Base-by-base conservation (phyloP, 2,113 vertebrate genomes). In the Pygathrix nemaeus region DNA sequence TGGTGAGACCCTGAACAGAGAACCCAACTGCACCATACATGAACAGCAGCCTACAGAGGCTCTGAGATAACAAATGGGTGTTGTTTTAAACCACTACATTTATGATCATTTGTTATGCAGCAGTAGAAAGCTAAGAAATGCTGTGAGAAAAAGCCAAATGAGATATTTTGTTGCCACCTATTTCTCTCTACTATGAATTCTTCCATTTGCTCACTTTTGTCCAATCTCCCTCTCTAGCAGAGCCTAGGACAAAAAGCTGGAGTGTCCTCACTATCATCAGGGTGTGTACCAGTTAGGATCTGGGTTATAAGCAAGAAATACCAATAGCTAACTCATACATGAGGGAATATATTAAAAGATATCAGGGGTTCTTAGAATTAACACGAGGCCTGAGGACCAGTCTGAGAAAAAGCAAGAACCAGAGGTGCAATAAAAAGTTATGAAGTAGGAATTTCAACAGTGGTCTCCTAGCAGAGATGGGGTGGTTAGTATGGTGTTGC, bases 51-150 rank as follows among this genome's bases (percentile, higher is more conserved):
- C 72, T 75, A 43, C 8, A 82, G 64, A 78, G 52, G 76, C 17
- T 23, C n/a, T n/a, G 64, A 84, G 70, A 48, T 50, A 59, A 79
- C 20, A 68, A 78, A 9, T 43, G 21, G 12, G 13, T 23, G 4
- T 81, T 91, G 35, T 79, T 88, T 85, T 43, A 93, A 94, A 27
- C 52, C 13, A 40, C n/a, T 80, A 35, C 23, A 27, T 66, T n/a
- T 64, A 48, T n/a, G 45, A 12, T 48, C 32, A 91, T 85, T 85
- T 83, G 45, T 70, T 93, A 23, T 52, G 14, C 57, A 75, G 14
- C 55, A 38, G 45, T 45, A 82, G 64, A 95, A 94, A 95, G 93
- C 14, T 64, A 93, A 84, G 35, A 84, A 90, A 82, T 45, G 40
- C 78, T 64, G 6, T 61, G 70, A 89, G 73, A 55, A 79, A 80